phyloP scores from a whole-genome alignment of 1,140 invertebrate species.

The Conopomorpha cramerella region DNA sequence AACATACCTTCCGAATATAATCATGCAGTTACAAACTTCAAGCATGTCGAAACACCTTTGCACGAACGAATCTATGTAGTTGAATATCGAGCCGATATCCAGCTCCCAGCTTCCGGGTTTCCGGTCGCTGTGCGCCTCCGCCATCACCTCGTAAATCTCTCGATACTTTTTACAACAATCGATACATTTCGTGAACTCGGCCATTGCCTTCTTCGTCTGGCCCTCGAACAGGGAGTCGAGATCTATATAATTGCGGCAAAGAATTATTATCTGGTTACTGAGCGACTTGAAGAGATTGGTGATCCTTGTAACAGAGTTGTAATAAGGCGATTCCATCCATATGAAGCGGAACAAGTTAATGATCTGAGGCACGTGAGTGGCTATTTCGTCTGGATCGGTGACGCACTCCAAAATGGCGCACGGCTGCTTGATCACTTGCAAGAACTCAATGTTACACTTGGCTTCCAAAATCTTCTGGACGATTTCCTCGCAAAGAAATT shows the following conservation, averaged over 20 bases:
- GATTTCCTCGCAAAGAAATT: conserved; percentile 65
- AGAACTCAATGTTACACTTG: conserved; percentile 79
- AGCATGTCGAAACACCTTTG: conserved; percentile 83
- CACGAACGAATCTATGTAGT: conserved; percentile 83
- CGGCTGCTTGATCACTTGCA: conserved; percentile 73
- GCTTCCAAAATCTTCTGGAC: conserved; percentile 69
- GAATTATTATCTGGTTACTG: conserved; percentile 80
- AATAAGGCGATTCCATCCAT: conserved; percentile 81
- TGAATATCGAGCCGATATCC: conserved; percentile 79
- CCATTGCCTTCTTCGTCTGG: conserved; percentile 67
- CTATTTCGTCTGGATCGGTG: conserved; percentile 66
- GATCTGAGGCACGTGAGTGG: conserved; percentile 69
- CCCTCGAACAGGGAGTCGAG: conserved; percentile 73
- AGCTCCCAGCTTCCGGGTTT: conserved; percentile 70
- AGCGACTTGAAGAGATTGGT: conserved; percentile 75
- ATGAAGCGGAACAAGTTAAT: conserved; percentile 79
- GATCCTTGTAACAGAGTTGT: conserved; percentile 70
- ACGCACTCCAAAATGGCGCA: conserved; percentile 68
- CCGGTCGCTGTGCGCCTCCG: conserved; percentile 44
- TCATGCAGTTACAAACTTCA: conserved; percentile 80
- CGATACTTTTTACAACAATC: conserved; percentile 77
- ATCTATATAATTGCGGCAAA: conserved; percentile 72
- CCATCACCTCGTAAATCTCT: conserved; percentile 73
- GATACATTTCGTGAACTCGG: conserved; percentile 73
- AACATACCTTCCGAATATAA: conserved; percentile 75